A percentile compares a stretch with the other conserved stretches of the same genome.
These are phyloP conservation scores for Torymus auratus DNA, from an alignment of 2,888 invertebrate genomes.

Conservation along the genomic window DNA sequence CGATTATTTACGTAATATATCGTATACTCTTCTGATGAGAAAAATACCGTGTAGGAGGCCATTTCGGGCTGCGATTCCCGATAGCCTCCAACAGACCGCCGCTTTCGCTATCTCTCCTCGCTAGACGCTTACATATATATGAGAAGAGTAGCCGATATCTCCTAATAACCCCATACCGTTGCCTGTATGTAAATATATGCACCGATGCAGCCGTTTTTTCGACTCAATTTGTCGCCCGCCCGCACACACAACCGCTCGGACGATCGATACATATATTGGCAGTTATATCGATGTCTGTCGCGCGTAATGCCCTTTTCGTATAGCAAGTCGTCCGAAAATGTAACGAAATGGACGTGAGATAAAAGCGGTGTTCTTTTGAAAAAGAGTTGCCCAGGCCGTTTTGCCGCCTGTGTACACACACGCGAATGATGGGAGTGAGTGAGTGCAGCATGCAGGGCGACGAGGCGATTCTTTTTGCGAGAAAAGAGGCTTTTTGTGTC, in stretches of 20 bases:
- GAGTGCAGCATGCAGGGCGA: too few relatives aligned
- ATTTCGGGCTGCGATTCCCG: slow-evolving; percentile 10
- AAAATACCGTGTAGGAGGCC: slow-evolving; percentile 1
- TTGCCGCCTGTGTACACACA: too few relatives aligned
- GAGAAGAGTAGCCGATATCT: neutral
- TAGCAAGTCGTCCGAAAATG: slow-evolving; percentile 56
- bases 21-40: neutral
- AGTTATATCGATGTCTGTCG: slow-evolving; percentile 59
- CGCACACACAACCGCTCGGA: slow-evolving; percentile 14
- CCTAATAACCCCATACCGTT: slow-evolving; percentile 7
- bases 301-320: slow-evolving; percentile 30
- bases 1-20: slow-evolving; percentile 23
- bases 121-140: slow-evolving; percentile 2
- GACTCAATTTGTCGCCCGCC: slow-evolving; percentile 7
- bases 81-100: slow-evolving; percentile 2
- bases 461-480: too few relatives aligned
- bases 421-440: too few relatives aligned
- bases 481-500: too few relatives aligned
- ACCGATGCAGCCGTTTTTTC: neutral
- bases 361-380: slow-evolving; percentile 35
- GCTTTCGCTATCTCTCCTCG: neutral
- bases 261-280: slow-evolving; percentile 66
- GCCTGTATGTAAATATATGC: neutral
- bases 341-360: slow-evolving; percentile 60
- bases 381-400: too few relatives aligned